Evolutionary conservation across 2,888 invertebrate species (phyloP).

Genomic region (Tuberolachnus salignus): DNA sequence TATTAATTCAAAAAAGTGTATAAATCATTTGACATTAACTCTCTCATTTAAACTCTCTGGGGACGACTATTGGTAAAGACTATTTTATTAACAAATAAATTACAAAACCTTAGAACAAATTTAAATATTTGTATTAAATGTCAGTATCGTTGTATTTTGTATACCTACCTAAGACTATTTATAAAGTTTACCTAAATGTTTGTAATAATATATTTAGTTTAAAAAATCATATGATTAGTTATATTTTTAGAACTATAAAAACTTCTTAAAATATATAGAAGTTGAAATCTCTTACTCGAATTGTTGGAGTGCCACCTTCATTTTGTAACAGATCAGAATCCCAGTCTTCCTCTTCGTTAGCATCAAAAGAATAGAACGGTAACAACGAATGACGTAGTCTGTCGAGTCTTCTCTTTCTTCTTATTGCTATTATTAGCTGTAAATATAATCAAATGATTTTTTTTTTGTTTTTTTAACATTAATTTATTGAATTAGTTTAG

Average conservation of each 20-base stretch:
- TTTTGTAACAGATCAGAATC: conserved; percentile 69
- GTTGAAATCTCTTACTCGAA: conserved; percentile 35
- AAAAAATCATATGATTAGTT: background rate
- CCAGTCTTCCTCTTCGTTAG: conserved; percentile 74
- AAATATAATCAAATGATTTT: conserved; percentile 22
- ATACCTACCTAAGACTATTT: background rate
- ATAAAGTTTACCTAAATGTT: background rate
- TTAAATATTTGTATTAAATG: no score
- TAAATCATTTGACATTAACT: conserved; percentile 9
- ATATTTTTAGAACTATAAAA: background rate
- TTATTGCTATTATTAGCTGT: conserved; percentile 66
- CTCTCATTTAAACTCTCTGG: background rate
- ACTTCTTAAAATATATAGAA: background rate
- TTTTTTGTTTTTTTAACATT: no score
- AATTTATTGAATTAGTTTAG: background rate
- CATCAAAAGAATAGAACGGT: conserved; percentile 73
- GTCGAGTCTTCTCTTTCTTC: conserved; percentile 66
- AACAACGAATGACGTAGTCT: conserved; percentile 70
- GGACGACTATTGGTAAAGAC: background rate
- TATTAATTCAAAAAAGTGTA: background rate
- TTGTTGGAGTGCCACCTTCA: conserved; percentile 40
- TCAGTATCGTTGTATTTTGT: background rate
- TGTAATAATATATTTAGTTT: background rate
- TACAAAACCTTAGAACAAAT: background rate
- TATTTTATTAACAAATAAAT: background rate